These are phyloP conservation scores for Cacatua alba DNA, from an alignment of 2,113 vertebrate genomes.

Conservation along the genomic window DNA sequence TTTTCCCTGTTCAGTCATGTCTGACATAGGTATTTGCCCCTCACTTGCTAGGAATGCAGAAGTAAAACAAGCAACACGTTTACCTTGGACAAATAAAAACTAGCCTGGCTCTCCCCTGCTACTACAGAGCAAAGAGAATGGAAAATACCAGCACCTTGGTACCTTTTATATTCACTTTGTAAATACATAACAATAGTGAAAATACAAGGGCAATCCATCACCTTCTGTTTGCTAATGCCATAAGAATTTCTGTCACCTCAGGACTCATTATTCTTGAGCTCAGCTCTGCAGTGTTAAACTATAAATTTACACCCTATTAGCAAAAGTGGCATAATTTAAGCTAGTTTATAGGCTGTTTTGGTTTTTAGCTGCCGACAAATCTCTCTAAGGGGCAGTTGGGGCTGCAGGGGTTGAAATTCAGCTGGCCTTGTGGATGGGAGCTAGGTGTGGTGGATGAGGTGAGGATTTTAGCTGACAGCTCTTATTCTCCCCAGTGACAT, in stretches of 20 bases:
- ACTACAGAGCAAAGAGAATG: not conserved
- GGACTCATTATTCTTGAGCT: not conserved
- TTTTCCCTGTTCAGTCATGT: not conserved
- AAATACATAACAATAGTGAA: not conserved
- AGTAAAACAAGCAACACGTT: not conserved
- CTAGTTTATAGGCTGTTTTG: not conserved
- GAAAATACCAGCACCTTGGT: not conserved
- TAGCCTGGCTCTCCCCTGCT: not conserved
- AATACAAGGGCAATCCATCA: not conserved
- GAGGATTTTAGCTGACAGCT: not conserved
- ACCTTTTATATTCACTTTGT: not conserved
- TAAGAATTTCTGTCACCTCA: not conserved
- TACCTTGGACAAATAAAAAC: not conserved
- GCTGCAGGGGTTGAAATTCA: not conserved
- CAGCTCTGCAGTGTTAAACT: not conserved
- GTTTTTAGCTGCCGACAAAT: not conserved
- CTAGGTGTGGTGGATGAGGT: not conserved
- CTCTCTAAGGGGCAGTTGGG: not conserved
- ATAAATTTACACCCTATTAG: not conserved
- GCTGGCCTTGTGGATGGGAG: not conserved
- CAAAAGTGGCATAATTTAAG: not conserved
- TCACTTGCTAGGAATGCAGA: accelerated
- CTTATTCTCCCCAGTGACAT: not conserved
- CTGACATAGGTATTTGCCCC: not conserved
- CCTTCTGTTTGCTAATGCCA: not conserved